Evolutionary conservation across 2,888 invertebrate species (phyloP), one percentile per base, ranked within the genome.

Genomic region (Deilephila elpenor): DNA sequence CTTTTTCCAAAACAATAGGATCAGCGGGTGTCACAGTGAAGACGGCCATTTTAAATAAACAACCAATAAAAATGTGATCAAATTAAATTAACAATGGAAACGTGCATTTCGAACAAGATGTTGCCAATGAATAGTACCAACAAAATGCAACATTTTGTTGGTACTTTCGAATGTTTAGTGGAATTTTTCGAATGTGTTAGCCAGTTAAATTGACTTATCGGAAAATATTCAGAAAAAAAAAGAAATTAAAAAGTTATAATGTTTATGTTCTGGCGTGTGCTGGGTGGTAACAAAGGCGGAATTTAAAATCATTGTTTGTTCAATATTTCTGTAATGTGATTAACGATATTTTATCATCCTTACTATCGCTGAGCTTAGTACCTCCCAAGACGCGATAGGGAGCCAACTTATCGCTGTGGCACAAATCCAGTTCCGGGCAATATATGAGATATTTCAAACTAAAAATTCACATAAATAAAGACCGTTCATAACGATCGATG

Each of bases 1-100:
- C 93, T 93, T 93, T 89, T 85, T 77, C 83, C 87, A 93, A 93
- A 94, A 94, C 94, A 93, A 87, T 84, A 79, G 93, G 91, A 88
- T 94, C 88, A 91, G 44, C 75, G 75, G 74, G 80, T 82, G 88
- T 88, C 86, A 82, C 82, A 87, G 79, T 80, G 82, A 84, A 89
- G 88, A 90, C 82, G 78, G 75, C 80, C 84, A 87, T 87, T 88
- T 86, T 82, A 87, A 88, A 90, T 87, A 89, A 89, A 90, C 85
- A 88, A 78, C 78, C 77, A 84, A 83, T 87, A 88, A 88, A 88
- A 86, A 84, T 80, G 81, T 74, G 78, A 77, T 80, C 79, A 79
- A 82, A 67, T 67, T 25, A 59, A 73, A 73, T 73, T 67, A 67
- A 73, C 56, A 87, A 84, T 81, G 67, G 80, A 78, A 80, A 80